Percentiles rank a stretch among this genome's conserved stretches.
Evolutionary conservation across 1,140 invertebrate genomes (phyloP).

Genomic region (Drosophila equinoxialis): DNA sequence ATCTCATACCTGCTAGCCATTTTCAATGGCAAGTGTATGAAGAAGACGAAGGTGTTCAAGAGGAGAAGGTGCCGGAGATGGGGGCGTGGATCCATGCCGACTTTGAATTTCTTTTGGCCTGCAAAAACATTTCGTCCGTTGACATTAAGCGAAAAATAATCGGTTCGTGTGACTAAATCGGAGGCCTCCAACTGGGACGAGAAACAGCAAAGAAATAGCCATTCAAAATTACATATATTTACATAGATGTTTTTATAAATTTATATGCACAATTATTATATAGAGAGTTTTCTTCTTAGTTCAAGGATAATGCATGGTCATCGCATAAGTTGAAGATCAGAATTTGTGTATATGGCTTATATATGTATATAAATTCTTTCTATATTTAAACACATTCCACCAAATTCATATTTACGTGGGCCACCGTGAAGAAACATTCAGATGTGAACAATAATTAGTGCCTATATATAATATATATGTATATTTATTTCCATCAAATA

Average conservation of each 20-base stretch:
- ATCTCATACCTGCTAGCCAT: conserved; percentile 61
- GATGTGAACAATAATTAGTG: conserved; percentile 5
- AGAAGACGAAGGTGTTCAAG: conserved; percentile 14
- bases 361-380: not conserved
- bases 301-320: conserved; percentile 61
- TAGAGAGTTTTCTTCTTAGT: conserved; percentile 38
- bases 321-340: not conserved
- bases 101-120: conserved; percentile 55
- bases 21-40: conserved; percentile 68
- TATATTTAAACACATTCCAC: conserved; percentile 3
- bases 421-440: not conserved
- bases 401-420: conserved; percentile 11
- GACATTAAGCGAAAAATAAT: too few species aligned
- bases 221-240: conserved; percentile 65
- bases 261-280: conserved; percentile 11
- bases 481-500: too few species aligned
- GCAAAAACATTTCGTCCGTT: conserved; percentile 16
- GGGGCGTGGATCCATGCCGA: conserved; percentile 41
- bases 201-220: conserved; percentile 55
- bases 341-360: not conserved
- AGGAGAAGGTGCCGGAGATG: not conserved
- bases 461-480: not conserved
- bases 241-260: conserved; percentile 12
- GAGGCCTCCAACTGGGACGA: too few species aligned
- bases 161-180: too few species aligned